Evolutionary conservation across 1,140 invertebrate genomes (phyloP).

Genomic region (Meteorus sp.): DNA sequence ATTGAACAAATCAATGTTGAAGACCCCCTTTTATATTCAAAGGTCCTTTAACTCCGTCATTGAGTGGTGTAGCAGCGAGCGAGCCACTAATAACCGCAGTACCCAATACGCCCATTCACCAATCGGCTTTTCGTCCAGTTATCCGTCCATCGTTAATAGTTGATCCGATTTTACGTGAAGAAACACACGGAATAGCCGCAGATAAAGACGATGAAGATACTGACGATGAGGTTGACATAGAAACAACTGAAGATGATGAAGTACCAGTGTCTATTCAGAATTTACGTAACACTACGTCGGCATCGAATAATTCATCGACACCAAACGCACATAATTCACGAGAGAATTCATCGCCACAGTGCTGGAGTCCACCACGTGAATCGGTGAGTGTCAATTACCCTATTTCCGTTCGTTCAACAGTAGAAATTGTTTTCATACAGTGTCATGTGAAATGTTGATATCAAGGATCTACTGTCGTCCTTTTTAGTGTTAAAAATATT

Average conservation of each 20-base stretch:
- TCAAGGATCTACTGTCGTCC: too few relatives aligned
- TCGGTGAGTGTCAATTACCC: slow-evolving; percentile 40
- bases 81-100: slow-evolving; percentile 46
- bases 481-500: too few relatives aligned
- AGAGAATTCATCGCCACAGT: slow-evolving; percentile 46
- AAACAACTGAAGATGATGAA: slow-evolving; percentile 53
- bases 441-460: neutral
- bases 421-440: neutral
- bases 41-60: slow-evolving; percentile 47
- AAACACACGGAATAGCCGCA: slow-evolving; percentile 25
- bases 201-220: slow-evolving; percentile 44
- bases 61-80: slow-evolving; percentile 40
- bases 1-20: too few relatives aligned
- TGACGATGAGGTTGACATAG: slow-evolving; percentile 55
- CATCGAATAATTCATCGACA: neutral
- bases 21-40: too few relatives aligned
- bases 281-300: slow-evolving; percentile 29
- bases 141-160: slow-evolving; percentile 45
- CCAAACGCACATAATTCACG: slow-evolving; percentile 30
- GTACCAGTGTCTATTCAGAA: slow-evolving; percentile 37
- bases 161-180: slow-evolving; percentile 36
- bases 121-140: slow-evolving; percentile 71
- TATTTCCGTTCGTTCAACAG: neutral
- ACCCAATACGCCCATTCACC: slow-evolving; percentile 47
- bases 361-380: slow-evolving; percentile 56